Percentiles rank a stretch among this genome's conserved stretches.
These are phyloP conservation scores for Tetraneura akinire DNA, from an alignment of 1,140 invertebrate species.

Conservation along the genomic window DNA sequence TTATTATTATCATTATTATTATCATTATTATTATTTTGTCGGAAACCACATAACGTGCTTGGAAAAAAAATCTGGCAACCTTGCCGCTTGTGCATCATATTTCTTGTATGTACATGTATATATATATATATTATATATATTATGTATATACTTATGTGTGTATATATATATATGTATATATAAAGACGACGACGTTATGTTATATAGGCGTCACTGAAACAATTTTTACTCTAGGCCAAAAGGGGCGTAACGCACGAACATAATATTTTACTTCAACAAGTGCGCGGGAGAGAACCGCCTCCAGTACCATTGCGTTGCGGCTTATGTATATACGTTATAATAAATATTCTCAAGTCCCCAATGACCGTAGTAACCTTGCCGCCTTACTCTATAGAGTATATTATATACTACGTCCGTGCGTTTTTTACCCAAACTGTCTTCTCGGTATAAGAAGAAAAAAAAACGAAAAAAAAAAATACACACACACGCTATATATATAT, in stretches of 20 bases:
- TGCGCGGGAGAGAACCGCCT: constrained; percentile 51
- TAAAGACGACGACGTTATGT: constrained; percentile 9
- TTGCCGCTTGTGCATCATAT: too few species aligned
- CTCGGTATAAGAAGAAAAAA: constrained; percentile 1
- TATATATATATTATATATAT: neutral
- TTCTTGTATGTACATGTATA: too few species aligned
- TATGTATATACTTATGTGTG: too few species aligned
- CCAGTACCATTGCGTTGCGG: constrained; percentile 44
- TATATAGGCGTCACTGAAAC: constrained; percentile 45
- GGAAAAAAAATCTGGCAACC: constrained; percentile 49
- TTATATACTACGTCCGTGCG: neutral
- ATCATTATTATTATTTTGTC: constrained; percentile 47
- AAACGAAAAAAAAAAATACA: too few species aligned
- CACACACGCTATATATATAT: too few species aligned
- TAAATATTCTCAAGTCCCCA: neutral
- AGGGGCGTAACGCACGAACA: constrained; percentile 51
- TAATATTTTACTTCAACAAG: constrained; percentile 50
- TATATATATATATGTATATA: neutral
- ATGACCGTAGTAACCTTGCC: constrained; percentile 30
- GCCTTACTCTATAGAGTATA: neutral
- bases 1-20: constrained; percentile 15
- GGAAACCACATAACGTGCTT: constrained; percentile 49
- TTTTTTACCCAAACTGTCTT: constrained; percentile 23
- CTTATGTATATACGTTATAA: constrained; percentile 4
- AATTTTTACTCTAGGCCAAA: constrained; percentile 51